Evolutionary conservation across 2,888 invertebrate genomes (phyloP), one percentile per base, ranked within the genome.

Genomic region (Deilephila porcellus): DNA sequence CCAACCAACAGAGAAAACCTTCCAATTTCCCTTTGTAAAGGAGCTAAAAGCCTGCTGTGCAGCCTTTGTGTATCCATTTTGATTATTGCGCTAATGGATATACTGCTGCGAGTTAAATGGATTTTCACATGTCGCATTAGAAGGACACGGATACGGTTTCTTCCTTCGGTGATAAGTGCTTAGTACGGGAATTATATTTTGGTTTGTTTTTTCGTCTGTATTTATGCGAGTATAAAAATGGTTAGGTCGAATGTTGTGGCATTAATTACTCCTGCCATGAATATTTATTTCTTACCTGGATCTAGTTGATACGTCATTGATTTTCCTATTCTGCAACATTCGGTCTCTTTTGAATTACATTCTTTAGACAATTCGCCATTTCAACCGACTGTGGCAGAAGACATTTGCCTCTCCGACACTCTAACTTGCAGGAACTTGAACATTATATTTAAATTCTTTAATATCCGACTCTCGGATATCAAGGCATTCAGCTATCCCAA

Each of bases 31-130:
- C 32, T 64, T 37, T 73, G 37, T 59, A 17, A 60, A 59, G 37
- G 64, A 73, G 77, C 76, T 86, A 84, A 86, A 86, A 85, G 85
- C 87, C 83, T 76, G 84, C 85, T 85, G 85, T 78, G 85, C 74
- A 53, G 74, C 34, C 72, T 73, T 52, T 71, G 78, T 37, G 72
- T 67, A 62, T 37, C 59, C 64, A 73, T 74, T 78, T 70, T 64
- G 72, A 77, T 74, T 76, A 75, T 74, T 79, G 73, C 71, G 63
- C 74, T 78, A 80, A 78, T 76, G 76, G 77, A 14, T 75, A 75
- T 76, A 76, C 80, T 76, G 76, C 83, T 81, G 80, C 34, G 80
- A 73, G 59, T 71, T 73, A 73, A 76, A 78, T 77, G 71, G 74
- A 74, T 74, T 75, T 76, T 71, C 59, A 70, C 70, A 62, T 73